Conservation (phyloP, 2,888 invertebrate genomes). For the Diadegma fenestrale region DNA sequence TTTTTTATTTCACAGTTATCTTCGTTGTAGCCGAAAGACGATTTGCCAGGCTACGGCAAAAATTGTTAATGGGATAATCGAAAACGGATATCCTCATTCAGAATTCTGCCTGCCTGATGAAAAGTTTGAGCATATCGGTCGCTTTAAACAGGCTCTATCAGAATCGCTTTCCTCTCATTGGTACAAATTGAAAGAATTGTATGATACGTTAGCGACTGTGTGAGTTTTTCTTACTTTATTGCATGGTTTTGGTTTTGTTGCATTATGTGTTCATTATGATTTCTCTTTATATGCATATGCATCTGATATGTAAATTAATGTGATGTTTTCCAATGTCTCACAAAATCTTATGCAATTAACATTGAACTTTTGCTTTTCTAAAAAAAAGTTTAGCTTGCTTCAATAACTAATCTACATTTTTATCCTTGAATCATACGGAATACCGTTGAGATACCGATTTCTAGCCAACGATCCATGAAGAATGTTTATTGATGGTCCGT, state of each 20-base stretch:
- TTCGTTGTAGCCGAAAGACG: not conserved
- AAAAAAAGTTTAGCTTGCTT: not conserved
- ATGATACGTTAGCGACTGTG: slow-evolving; percentile 25
- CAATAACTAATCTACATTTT: not conserved
- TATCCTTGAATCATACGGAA: not conserved
- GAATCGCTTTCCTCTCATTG: slow-evolving; percentile 8
- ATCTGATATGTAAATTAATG: no score
- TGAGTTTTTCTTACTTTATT: slow-evolving; percentile 3
- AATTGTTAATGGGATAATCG: not conserved
- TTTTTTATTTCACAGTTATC: not conserved
- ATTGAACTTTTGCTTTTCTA: no score
- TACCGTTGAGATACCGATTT: not conserved
- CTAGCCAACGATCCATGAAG: not conserved
- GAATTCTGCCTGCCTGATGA: slow-evolving; percentile 16
- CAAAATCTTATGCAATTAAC: no score
- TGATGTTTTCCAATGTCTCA: no score
- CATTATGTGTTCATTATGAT: not conserved
- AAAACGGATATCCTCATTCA: not conserved
- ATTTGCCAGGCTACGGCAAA: slow-evolving; percentile 9
- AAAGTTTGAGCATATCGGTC: not conserved
- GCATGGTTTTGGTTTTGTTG: not conserved
- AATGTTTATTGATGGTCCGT: no score
- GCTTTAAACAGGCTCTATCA: slow-evolving; percentile 22
- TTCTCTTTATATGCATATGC: no score
- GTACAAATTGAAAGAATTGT: slow-evolving; percentile 8